Conservation (phyloP, 2,797 vertebrate genomes). For the Steatocranus sp. region DNA sequence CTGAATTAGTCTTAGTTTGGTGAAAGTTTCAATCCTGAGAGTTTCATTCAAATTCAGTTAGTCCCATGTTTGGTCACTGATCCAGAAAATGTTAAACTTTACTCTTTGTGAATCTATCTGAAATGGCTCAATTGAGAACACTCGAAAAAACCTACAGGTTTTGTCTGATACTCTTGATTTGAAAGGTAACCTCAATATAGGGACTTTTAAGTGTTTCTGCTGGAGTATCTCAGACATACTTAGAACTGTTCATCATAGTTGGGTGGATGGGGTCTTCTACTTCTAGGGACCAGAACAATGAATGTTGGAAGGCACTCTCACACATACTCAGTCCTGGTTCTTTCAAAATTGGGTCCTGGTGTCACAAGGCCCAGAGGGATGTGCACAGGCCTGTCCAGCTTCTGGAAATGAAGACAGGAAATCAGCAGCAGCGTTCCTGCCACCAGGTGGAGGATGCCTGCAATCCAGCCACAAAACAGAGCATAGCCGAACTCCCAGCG, state of each 20-base stretch:
- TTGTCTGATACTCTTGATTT: neutral
- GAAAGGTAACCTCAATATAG: neutral
- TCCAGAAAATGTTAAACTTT: neutral
- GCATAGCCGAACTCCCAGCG: constrained; percentile 71
- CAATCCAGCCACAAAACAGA: constrained; percentile 72
- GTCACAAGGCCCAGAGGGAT: neutral
- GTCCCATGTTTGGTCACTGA: neutral
- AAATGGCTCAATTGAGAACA: neutral
- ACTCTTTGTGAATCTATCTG: neutral
- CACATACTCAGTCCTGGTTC: constrained; percentile 37
- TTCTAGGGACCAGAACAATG: neutral
- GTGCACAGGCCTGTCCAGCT: neutral
- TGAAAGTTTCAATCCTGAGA: neutral
- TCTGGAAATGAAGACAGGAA: constrained; percentile 53
- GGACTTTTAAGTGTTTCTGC: neutral
- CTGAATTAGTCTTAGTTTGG: neutral
- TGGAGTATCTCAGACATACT: neutral
- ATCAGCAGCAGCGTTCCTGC: constrained; percentile 63
- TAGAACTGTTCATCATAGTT: neutral
- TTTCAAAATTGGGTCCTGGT: neutral
- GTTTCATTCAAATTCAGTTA: neutral
- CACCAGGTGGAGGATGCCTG: constrained; percentile 53
- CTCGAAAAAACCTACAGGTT: neutral
- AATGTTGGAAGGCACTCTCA: neutral
- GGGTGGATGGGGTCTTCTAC: neutral